phyloP scores from a whole-genome alignment of 2,113 vertebrate genomes.

The Anoplopoma fimbria region DNA sequence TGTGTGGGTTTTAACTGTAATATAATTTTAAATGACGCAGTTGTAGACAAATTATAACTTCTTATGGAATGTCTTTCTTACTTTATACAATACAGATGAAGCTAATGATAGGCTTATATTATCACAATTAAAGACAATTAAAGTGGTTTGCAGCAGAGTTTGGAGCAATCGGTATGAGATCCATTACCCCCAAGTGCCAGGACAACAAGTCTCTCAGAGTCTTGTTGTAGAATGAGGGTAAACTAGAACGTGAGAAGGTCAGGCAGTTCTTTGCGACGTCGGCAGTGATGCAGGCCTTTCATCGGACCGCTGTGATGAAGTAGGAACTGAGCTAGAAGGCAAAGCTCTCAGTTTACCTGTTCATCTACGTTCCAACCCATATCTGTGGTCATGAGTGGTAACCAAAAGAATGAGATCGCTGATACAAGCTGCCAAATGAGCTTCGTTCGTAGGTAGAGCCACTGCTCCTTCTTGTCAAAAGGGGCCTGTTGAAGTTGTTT shows the following conservation, averaged over 20 bases:
- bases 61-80: neutral
- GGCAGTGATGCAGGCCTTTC: neutral
- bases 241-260: neutral
- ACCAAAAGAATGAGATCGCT: neutral
- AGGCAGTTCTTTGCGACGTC: too few species aligned
- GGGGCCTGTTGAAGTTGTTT: too few species aligned
- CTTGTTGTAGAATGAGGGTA: neutral
- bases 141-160: too few species aligned
- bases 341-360: neutral
- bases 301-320: neutral
- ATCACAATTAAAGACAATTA: neutral
- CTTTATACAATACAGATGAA: neutral
- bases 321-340: too few species aligned
- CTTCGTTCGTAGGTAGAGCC: too few species aligned
- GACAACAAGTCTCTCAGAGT: neutral
- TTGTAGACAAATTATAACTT: neutral
- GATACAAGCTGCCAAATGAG: neutral
- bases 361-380: neutral
- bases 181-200: neutral
- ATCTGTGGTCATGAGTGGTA: neutral
- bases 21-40: neutral
- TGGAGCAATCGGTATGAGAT: neutral
- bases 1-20: neutral
- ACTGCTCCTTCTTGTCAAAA: too few species aligned
- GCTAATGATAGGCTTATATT: neutral